A percentile compares a stretch with the other conserved stretches of the same genome.
Conservation (phyloP, 2,888 invertebrate species). For the Seira musarum region DNA sequence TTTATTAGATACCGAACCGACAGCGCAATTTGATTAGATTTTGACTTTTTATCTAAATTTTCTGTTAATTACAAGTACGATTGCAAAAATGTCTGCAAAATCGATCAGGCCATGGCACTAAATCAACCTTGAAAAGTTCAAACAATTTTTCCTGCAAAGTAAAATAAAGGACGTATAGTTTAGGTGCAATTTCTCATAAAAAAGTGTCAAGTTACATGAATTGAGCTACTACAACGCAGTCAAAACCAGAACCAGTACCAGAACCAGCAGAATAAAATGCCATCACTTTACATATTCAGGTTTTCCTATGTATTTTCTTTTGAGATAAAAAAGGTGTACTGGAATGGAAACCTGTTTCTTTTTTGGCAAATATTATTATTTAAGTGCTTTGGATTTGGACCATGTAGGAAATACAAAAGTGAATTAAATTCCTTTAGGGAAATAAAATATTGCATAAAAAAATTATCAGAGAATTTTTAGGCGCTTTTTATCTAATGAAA, state of each 20-base stretch:
- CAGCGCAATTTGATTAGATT: too few species aligned
- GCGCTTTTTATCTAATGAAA: not conserved
- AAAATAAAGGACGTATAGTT: not conserved
- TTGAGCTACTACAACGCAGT: not conserved
- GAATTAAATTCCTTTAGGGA: not conserved
- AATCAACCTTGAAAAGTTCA: not conserved
- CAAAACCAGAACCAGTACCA: not conserved
- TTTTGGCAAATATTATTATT: not conserved
- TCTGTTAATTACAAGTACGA: not conserved
- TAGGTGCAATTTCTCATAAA: too few species aligned
- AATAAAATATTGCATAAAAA: not conserved
- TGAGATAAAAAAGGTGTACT: too few species aligned
- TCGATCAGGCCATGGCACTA: not conserved
- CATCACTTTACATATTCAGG: not conserved
- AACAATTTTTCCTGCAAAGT: not conserved
- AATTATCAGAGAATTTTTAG: not conserved
- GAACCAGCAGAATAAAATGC: too few species aligned
- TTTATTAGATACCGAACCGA: too few species aligned
- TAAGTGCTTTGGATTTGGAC: not conserved
- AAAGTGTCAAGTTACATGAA: too few species aligned
- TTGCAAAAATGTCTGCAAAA: not conserved
- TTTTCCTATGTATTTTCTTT: not conserved
- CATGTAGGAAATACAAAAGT: not conserved
- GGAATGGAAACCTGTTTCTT: not conserved
- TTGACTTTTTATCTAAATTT: too few species aligned